Evolutionary conservation across 2,113 vertebrate genomes (phyloP).

Genomic region (Calidris pugnax): DNA sequence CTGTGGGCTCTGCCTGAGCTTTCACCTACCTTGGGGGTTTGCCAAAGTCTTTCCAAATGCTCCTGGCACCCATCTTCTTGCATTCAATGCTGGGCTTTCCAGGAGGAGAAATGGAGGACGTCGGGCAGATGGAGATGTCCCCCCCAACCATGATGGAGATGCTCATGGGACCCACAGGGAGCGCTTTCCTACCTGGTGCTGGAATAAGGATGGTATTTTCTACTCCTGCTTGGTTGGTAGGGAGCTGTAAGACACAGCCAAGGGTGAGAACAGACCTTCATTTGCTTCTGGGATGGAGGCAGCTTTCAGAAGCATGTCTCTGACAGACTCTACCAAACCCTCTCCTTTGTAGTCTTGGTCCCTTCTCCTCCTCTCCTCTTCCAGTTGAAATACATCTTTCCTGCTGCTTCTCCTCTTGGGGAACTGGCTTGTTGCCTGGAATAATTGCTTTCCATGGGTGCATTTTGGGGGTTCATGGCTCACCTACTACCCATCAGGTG

Average conservation of each 20-base stretch:
- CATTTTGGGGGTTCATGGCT: background rate
- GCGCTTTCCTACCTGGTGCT: background rate
- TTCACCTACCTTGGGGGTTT: rapidly evolving
- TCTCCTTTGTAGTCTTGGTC: background rate
- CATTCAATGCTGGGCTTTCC: background rate
- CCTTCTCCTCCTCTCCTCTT: background rate
- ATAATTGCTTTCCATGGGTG: background rate
- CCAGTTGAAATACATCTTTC: background rate
- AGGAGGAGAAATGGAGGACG: background rate
- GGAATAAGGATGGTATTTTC: background rate
- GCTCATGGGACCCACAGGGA: background rate
- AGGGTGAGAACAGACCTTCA: background rate
- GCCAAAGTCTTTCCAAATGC: too few species aligned
- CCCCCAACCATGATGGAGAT: rapidly evolving
- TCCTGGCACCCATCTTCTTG: background rate
- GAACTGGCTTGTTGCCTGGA: rapidly evolving
- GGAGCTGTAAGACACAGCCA: background rate
- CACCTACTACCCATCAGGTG: background rate
- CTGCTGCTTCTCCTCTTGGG: background rate
- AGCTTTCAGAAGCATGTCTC: background rate
- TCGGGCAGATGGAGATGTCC: background rate
- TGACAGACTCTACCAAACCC: background rate
- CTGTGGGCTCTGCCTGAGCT: rapidly evolving
- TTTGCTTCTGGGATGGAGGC: background rate
- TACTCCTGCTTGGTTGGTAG: background rate